These are phyloP conservation scores for Drosophila prolongata DNA, from an alignment of 2,888 invertebrate genomes.

Conservation along the genomic window DNA sequence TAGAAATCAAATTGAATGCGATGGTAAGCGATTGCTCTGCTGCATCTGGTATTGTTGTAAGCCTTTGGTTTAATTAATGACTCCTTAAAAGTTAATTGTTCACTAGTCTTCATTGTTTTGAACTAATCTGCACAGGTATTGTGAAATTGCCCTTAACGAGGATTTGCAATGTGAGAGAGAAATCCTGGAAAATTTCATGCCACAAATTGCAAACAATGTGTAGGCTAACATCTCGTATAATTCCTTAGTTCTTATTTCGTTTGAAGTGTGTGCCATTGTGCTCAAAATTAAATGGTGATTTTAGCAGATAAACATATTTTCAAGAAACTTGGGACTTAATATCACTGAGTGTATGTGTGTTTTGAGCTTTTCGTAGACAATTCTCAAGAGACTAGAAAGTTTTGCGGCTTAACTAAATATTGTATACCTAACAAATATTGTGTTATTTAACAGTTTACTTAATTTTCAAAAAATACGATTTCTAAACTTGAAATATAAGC, in stretches of 20 bases:
- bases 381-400: no score
- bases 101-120: conserved; percentile 3
- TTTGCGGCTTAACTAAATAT: neutral
- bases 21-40: conserved; percentile 13
- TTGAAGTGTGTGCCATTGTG: neutral
- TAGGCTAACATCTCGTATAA: neutral
- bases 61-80: conserved; percentile 27
- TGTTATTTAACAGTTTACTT: no score
- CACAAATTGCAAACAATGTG: neutral
- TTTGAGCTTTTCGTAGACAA: no score
- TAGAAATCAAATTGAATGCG: conserved; percentile 43
- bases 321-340: neutral
- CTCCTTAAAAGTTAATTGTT: conserved; percentile 22
- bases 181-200: neutral
- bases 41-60: conserved; percentile 3
- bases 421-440: neutral
- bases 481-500: no score
- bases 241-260: neutral
- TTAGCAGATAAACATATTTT: neutral
- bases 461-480: no score
- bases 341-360: no score
- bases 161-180: neutral
- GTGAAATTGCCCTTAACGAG: conserved; percentile 10
- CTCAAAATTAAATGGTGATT: neutral
- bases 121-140: conserved; percentile 2